These are phyloP conservation scores for Hypsopygia costalis DNA, from an alignment of 2,888 invertebrate species.

Conservation along the genomic window DNA sequence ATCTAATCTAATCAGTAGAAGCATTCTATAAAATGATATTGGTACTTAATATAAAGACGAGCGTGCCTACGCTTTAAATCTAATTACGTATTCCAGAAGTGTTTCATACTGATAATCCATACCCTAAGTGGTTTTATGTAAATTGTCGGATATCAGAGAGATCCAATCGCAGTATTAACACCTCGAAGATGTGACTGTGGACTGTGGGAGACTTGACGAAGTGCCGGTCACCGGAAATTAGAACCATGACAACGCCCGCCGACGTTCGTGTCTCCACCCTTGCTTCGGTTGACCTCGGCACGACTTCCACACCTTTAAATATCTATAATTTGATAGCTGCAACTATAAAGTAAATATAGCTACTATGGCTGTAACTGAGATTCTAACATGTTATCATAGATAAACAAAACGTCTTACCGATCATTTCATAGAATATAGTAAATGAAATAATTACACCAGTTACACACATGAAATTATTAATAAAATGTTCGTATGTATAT, in stretches of 20 bases:
- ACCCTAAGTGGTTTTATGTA: conserved; percentile 3
- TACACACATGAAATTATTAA: too few species aligned
- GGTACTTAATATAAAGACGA: too few species aligned
- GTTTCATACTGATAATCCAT: not conserved
- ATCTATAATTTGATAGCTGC: not conserved
- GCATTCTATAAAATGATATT: too few species aligned
- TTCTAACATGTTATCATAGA: too few species aligned
- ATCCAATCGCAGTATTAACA: conserved; percentile 1
- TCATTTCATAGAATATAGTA: too few species aligned
- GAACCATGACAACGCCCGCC: conserved; percentile 44
- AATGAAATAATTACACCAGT: too few species aligned
- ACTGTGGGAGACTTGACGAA: conserved; percentile 1
- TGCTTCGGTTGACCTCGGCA: not conserved
- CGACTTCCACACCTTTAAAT: not conserved
- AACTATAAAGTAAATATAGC: too few species aligned
- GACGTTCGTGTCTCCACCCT: conserved; percentile 9
- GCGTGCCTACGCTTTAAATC: too few species aligned
- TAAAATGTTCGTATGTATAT: too few species aligned
- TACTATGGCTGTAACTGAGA: too few species aligned
- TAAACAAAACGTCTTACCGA: too few species aligned
- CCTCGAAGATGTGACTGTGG: not conserved
- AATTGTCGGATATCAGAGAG: conserved; percentile 1
- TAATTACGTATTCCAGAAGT: not conserved
- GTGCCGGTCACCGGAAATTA: conserved; percentile 41
- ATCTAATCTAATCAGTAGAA: too few species aligned